Base-by-base conservation (phyloP, 1,140 invertebrate species). In the Trichonephila clavata region DNA sequence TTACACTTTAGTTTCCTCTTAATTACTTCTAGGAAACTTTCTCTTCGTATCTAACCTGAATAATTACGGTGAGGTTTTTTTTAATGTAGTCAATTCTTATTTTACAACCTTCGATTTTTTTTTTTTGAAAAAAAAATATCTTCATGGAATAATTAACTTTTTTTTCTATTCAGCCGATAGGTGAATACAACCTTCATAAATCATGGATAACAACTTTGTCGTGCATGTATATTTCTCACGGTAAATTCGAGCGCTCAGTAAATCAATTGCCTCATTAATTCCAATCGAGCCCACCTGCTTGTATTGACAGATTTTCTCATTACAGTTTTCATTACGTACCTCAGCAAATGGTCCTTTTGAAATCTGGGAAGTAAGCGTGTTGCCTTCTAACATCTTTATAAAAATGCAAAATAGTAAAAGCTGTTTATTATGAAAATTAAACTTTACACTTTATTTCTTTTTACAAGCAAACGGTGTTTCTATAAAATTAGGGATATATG, bases 221-320 rank as follows among this genome's bases (percentile, higher is more conserved):
- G 71, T 77, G 32, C 71, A 77, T 77, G 71, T 77, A 77, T 77
- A 77, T 77, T 77, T 77, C 71, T 77, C 71, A 39, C 27, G 71
- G 71, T 27, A 77, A 27, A 77, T 77, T 77, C 83, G 21, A 27
- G 50, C 50, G 14, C 24, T 84, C 83, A 60, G 65, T 89, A 71
- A 89, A 89, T 89, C 87, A 89, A 89, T 89, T 89, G 50, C 43
- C 65, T 77, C 87, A 89, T 89, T 89, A 89, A 57, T 89, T 89
- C 24, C 87, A 14, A 89, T 89, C 87, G 57, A 57, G 32, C 18
- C 24, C 87, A 89, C 57, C 87, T 89, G 87, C 21, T 71, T 24
- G 24, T 27, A 63, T 57, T 43, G 87, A 89, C 27, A 43, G 63
- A 89, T 77, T 57, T 77, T 89, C 87, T n/a, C 87, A 77, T 89